Percentiles rank a stretch among this genome's conserved stretches.
These are phyloP conservation scores for Vesta saturnalis DNA, from an alignment of 2,888 invertebrate species.

Conservation along the genomic window DNA sequence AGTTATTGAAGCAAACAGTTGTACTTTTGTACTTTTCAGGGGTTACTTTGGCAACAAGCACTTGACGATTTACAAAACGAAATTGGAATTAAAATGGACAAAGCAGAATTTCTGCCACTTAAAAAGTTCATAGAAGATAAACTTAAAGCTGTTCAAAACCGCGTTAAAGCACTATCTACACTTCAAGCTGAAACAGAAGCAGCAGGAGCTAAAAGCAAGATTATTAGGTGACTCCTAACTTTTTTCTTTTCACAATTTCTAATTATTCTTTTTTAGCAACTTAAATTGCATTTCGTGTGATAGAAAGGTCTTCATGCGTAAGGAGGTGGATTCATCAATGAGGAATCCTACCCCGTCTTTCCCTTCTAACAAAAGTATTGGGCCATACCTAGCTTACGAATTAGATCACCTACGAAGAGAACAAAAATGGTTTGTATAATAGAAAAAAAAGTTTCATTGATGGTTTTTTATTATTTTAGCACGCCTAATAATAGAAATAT, in stretches of 20 bases:
- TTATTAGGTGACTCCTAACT: slow-evolving; percentile 69
- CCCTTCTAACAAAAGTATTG: slow-evolving; percentile 70
- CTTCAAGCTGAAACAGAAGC: slow-evolving; percentile 74
- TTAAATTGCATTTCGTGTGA: slow-evolving; percentile 83
- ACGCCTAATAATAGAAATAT: slow-evolving; percentile 59
- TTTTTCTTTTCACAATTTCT: neutral
- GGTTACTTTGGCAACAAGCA: slow-evolving; percentile 72
- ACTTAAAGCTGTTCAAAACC: slow-evolving; percentile 69
- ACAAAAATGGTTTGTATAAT: slow-evolving; percentile 59
- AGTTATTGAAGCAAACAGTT: too few relatives aligned
- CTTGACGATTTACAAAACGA: slow-evolving; percentile 74
- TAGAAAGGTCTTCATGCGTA: slow-evolving; percentile 76
- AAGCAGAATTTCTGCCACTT: slow-evolving; percentile 71
- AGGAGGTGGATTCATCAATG: slow-evolving; percentile 64
- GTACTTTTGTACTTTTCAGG: too few relatives aligned
- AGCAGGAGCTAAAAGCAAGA: slow-evolving; percentile 74
- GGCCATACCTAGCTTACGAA: slow-evolving; percentile 78
- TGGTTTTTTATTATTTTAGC: slow-evolving; percentile 13
- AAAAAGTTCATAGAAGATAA: slow-evolving; percentile 73
- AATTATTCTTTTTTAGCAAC: slow-evolving; percentile 62
- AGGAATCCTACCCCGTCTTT: slow-evolving; percentile 63
- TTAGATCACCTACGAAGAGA: slow-evolving; percentile 67
- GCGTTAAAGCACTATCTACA: slow-evolving; percentile 68
- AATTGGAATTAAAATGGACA: slow-evolving; percentile 74
- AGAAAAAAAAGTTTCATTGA: neutral